Conservation (phyloP, 2,797 vertebrate genomes). For the Liasis olivaceus region DNA sequence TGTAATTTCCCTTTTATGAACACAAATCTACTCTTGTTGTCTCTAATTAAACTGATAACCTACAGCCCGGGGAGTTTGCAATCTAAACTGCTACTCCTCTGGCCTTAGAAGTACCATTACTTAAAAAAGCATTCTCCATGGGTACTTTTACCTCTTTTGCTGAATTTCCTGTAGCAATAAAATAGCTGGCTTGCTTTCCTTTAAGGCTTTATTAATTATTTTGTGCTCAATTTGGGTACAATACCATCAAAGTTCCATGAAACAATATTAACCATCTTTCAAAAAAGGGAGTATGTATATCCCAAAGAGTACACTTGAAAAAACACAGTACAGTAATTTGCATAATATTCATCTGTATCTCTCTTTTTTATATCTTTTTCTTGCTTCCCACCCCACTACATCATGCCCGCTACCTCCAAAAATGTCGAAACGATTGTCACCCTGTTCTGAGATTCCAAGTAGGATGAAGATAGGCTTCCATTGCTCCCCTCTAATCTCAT, state of each 20-base stretch:
- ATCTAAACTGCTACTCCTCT: background rate
- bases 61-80: background rate
- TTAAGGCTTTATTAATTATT: background rate
- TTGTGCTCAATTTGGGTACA: background rate
- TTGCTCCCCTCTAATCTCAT: background rate
- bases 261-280: background rate
- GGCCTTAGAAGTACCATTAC: background rate
- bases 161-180: background rate
- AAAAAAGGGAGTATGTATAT: background rate
- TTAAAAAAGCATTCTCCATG: background rate
- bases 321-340: background rate
- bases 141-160: background rate
- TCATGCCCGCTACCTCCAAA: too few relatives aligned
- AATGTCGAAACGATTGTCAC: background rate
- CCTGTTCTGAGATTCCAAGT: background rate
- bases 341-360: background rate
- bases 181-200: background rate
- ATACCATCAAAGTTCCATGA: background rate
- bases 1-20: background rate
- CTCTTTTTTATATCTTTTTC: too few relatives aligned
- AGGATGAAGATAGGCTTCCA: background rate
- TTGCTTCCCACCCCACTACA: too few relatives aligned
- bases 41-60: background rate
- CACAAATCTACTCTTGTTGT: background rate
- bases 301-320: background rate